Evolutionary conservation across 2,797 vertebrate species (phyloP).

Genomic region (Urophycis tenuis): DNA sequence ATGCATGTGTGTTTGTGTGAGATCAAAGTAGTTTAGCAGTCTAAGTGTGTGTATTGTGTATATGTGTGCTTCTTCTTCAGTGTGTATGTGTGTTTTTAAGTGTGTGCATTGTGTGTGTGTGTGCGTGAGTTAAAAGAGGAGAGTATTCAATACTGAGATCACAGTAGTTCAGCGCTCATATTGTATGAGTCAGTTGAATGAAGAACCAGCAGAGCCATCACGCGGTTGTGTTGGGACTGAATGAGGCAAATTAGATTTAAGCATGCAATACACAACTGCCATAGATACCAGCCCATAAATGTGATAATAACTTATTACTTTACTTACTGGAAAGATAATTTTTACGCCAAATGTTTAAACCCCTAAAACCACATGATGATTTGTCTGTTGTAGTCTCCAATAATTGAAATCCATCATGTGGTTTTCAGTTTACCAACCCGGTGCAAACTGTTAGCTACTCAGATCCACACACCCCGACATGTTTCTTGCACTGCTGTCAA

Average conservation of each 20-base stretch:
- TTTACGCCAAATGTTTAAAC: neutral
- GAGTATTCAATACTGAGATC: conserved; percentile 27
- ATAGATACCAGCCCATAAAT: neutral
- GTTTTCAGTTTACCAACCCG: conserved; percentile 35
- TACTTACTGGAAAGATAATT: neutral
- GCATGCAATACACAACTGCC: neutral
- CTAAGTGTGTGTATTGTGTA: too few relatives aligned
- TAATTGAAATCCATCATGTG: conserved; percentile 43
- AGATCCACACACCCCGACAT: conserved; percentile 48
- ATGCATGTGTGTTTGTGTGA: neutral
- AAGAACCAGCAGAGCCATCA: conserved; percentile 4
- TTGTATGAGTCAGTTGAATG: conserved; percentile 24
- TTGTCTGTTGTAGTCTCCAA: conserved; percentile 12
- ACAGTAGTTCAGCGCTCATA: conserved; percentile 21
- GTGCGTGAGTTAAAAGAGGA: neutral
- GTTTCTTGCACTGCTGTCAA: conserved; percentile 51
- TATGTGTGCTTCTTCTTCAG: neutral
- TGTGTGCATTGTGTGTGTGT: neutral
- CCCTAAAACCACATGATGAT: conserved; percentile 1
- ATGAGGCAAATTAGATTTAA: neutral
- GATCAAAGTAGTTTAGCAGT: too few relatives aligned
- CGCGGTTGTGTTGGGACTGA: neutral
- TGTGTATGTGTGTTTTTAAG: too few relatives aligned
- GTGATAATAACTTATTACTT: neutral
- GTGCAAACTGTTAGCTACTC: conserved; percentile 31